Evolutionary conservation across 1,140 invertebrate genomes (phyloP), one percentile per base, ranked within the genome.

Genomic region (Prorops nasuta): DNA sequence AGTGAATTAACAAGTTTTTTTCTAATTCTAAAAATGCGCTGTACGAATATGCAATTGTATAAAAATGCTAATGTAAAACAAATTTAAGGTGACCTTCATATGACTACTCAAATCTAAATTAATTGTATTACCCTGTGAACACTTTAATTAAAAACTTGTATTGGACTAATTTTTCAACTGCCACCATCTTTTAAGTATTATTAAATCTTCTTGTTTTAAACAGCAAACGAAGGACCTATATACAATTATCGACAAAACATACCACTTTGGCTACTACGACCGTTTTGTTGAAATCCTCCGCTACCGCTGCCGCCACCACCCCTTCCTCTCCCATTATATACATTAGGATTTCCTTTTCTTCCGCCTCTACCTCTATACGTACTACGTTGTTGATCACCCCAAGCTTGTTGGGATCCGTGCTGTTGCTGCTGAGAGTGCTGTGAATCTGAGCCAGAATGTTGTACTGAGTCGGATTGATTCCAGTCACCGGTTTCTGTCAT

Each of bases 261-360:
- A 18, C 43, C 60, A 74, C 72, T 71, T 72, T 73, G 71, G 35
- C 69, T 64, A 44, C 51, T 56, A 10, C 76, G 72, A n/a, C 73
- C 71, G 54, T 77, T 75, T 58, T 75, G 73, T 43, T 76, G 72
- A 38, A 72, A 74, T 41, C 64, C 68, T 21, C 63, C 57, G 7
- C 57, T 47, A n/a, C 60, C 65, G 51, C 73, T 67, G 41, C 64
- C 69, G 22, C 64, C 58, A 8, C 57, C 49, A n/a, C 60, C 66
- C 53, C 73, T 68, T 17, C 67, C 51, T 56, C 72, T 60, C 19
- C 71, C 63, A 47, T 63, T 65, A 41, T 75, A 78, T 10, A 67
- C 69, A 43, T 77, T 78, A n/a, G 70, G 43, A 39, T 65, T 74
- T 9, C 68, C 66, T n/a, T 73, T 61, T 35, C 72, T 66, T 24